Evolutionary conservation across 2,797 vertebrate genomes (phyloP).

Genomic region (Emys orbicularis): DNA sequence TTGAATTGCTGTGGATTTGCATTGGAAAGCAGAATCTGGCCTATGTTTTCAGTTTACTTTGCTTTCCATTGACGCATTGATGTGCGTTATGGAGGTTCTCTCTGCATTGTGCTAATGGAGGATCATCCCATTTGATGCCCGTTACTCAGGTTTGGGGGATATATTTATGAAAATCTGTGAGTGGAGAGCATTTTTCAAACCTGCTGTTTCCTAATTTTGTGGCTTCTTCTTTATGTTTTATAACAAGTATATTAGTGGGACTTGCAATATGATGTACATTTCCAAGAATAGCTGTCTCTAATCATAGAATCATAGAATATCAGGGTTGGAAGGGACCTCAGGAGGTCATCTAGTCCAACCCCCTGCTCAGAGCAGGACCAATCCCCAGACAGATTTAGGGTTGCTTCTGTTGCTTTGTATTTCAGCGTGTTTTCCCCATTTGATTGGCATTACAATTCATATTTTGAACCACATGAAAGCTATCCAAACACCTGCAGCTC

Average conservation of each 20-base stretch:
- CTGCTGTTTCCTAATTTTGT: neutral
- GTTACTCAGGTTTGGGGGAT: neutral
- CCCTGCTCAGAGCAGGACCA: no score
- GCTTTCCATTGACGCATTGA: neutral
- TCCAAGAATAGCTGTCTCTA: neutral
- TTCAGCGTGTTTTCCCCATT: neutral
- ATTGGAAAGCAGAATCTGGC: neutral
- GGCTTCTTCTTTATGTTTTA: neutral
- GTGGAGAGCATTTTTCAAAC: neutral
- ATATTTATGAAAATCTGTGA: neutral
- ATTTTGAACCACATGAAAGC: neutral
- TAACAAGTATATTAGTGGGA: neutral
- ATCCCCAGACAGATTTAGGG: no score
- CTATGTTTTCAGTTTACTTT: neutral
- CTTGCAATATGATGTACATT: neutral
- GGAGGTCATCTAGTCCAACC: no score
- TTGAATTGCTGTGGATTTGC: neutral
- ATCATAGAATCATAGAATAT: neutral
- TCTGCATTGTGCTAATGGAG: neutral
- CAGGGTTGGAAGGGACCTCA: no score
- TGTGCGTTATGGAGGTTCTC: neutral
- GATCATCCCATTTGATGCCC: neutral
- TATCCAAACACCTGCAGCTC: neutral
- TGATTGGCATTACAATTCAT: neutral
- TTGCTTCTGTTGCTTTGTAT: rapidly evolving